Percentiles rank a stretch among this genome's conserved stretches.
Evolutionary conservation across 2,888 invertebrate species (phyloP).

Genomic region (Kuschelorhynchus macadamiae): DNA sequence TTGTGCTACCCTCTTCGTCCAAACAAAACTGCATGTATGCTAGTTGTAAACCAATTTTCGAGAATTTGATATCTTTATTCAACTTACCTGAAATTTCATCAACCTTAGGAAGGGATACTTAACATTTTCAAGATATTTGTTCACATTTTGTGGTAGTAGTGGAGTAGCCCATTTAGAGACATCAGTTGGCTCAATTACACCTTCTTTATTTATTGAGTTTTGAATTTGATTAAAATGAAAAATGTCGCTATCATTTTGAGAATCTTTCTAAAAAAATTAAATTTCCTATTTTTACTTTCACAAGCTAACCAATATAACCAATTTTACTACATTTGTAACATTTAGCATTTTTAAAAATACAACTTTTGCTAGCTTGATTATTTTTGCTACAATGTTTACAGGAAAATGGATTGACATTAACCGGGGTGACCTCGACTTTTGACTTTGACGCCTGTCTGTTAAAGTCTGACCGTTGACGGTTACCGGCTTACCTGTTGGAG

Average conservation of each 20-base stretch:
- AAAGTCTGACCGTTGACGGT: not conserved
- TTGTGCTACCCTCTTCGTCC: constrained; percentile 55
- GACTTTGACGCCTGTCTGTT: not conserved
- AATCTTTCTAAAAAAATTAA: too few species aligned
- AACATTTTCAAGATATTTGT: too few species aligned
- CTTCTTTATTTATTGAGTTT: constrained; percentile 34
- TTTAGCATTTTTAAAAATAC: constrained; percentile 1
- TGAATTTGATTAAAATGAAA: constrained; percentile 8
- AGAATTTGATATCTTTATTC: constrained; percentile 50
- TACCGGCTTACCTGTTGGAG: not conserved
- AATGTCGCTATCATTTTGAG: too few species aligned
- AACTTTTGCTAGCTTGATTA: not conserved
- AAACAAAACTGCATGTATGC: constrained; percentile 62
- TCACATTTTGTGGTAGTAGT: too few species aligned
- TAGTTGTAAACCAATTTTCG: constrained; percentile 49
- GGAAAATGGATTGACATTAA: not conserved
- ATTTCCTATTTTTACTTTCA: too few species aligned
- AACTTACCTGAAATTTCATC: constrained; percentile 51
- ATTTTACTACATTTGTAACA: not conserved
- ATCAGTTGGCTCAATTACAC: too few species aligned
- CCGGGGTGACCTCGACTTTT: not conserved
- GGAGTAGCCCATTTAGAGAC: too few species aligned
- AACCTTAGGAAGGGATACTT: not conserved
- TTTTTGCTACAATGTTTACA: constrained; percentile 17
- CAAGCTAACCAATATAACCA: too few species aligned